Evolutionary conservation across 2,797 vertebrate genomes (phyloP), one percentile per base, ranked within the genome.

Genomic region (Chrysocyon brachyurus): DNA sequence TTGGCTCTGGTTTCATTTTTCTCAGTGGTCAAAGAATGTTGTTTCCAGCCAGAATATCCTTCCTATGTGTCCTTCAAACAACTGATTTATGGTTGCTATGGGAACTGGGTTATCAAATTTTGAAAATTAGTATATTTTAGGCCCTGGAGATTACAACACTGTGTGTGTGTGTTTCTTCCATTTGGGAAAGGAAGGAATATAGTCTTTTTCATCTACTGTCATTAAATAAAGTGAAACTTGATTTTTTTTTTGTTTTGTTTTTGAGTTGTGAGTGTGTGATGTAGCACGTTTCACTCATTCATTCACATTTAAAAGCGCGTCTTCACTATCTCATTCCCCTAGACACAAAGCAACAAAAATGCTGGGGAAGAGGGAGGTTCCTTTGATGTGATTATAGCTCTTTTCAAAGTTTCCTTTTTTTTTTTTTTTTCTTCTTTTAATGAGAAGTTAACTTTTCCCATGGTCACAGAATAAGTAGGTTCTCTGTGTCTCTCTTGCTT

Each of bases 81-180:
- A 54, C 21, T 83, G 92, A 90, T 49, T 84, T 97, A 95, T 95
- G 22, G 88, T 96, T 98, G 92, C 86, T 84, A 89, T 97, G 93
- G 96, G 64, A 96, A 97, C 92, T 63, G 73, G 87, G 89, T 96
- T 70, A 97, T 96, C 89, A 93, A 82, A 94, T 59, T 89, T 96
- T 92, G 85, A 96, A 95, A 96, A 98, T 96, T 87, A 94, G 88
- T 97, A 15, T 86, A 85, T 97, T 97, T 93, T 68, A 95, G 40
- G 22, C n/a, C 26, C 33, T 79, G 21, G 36, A 66, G 64, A 91
- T 33, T 73, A 33, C 17, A 90, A 7, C 40, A 86, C 11, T n/a
- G 1, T 56, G 11, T 87, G 56, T 70, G 15, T 54, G 21, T 46
- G 22, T 77, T 11, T 84, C 15, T 70, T 94, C 15, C 26, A 57